These are phyloP conservation scores for Temnothorax longispinosus DNA, from an alignment of 1,140 invertebrate species.

Conservation along the genomic window DNA sequence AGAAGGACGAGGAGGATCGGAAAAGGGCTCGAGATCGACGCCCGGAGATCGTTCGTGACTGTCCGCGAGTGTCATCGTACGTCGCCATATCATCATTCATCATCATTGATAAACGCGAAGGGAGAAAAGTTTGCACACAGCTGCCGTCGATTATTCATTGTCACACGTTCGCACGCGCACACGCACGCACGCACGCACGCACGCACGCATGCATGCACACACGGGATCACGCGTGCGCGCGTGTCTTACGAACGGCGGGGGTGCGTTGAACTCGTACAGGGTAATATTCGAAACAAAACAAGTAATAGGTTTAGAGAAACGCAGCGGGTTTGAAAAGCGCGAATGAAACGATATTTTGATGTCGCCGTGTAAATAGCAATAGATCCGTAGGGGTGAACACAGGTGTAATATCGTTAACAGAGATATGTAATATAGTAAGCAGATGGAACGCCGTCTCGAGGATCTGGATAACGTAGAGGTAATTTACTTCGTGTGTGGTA, in stretches of 20 bases:
- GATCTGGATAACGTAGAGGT: conserved; percentile 7
- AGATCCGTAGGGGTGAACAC: not conserved
- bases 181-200: not conserved
- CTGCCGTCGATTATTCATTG: conserved; percentile 1
- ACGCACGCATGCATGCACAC: not conserved
- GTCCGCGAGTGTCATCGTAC: conserved; percentile 8
- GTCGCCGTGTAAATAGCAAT: conserved; percentile 42
- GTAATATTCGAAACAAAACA: conserved; percentile 39
- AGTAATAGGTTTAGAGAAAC: conserved; percentile 34
- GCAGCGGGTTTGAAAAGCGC: conserved; percentile 12
- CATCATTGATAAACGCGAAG: not conserved
- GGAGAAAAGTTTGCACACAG: not conserved
- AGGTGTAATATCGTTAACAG: not conserved
- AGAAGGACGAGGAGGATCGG: not conserved
- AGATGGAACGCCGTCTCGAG: not conserved
- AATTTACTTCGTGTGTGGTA: not conserved
- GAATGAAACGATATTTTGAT: conserved; percentile 9
- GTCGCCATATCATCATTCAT: conserved; percentile 20
- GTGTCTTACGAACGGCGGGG: not conserved
- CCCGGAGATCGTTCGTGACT: not conserved
- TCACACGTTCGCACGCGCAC: conserved; percentile 4
- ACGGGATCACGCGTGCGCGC: not conserved
- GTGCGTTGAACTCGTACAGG: conserved; percentile 50
- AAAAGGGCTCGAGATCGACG: not conserved
- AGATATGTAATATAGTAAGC: not conserved